Percentiles rank a stretch among this genome's conserved stretches.
phyloP scores from a whole-genome alignment of 2,888 invertebrate species.

The Phanerotoma sp. region DNA sequence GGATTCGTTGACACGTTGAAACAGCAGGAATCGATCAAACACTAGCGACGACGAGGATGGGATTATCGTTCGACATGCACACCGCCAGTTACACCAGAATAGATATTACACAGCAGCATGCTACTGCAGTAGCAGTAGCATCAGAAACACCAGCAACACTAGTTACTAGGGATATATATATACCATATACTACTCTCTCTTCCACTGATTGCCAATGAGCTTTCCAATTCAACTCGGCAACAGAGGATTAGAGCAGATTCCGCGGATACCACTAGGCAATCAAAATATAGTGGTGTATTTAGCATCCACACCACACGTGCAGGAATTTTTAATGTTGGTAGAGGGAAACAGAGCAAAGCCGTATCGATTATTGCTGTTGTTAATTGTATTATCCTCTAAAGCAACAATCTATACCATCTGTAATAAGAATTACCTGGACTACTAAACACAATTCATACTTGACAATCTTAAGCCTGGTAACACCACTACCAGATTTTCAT shows the following conservation, averaged over 20 bases:
- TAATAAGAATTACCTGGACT: too few species aligned
- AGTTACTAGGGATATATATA: conserved; percentile 5
- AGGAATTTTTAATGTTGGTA: too few species aligned
- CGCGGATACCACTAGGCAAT: conserved; percentile 17
- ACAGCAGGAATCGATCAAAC: conserved; percentile 20
- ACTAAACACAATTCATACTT: too few species aligned
- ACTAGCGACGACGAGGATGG: conserved; percentile 9
- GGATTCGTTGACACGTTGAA: conserved; percentile 31
- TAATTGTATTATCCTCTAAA: too few species aligned
- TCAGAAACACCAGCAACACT: neutral
- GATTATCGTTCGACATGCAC: conserved; percentile 23
- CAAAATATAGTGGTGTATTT: conserved; percentile 29
- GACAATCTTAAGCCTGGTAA: too few species aligned
- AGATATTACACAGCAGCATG: too few species aligned
- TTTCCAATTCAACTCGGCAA: conserved; percentile 22
- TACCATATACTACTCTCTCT: neutral
- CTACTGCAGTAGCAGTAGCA: neutral
- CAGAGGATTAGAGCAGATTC: conserved; percentile 19
- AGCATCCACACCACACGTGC: conserved; percentile 31
- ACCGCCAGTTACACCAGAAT: conserved; percentile 10
- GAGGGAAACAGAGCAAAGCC: too few species aligned
- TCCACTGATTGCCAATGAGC: conserved; percentile 26
- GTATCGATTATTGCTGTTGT: too few species aligned
- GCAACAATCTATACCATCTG: too few species aligned
- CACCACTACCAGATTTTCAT: too few species aligned